phyloP scores from a whole-genome alignment of 2,888 invertebrate genomes.

The Drosophila falleni region DNA sequence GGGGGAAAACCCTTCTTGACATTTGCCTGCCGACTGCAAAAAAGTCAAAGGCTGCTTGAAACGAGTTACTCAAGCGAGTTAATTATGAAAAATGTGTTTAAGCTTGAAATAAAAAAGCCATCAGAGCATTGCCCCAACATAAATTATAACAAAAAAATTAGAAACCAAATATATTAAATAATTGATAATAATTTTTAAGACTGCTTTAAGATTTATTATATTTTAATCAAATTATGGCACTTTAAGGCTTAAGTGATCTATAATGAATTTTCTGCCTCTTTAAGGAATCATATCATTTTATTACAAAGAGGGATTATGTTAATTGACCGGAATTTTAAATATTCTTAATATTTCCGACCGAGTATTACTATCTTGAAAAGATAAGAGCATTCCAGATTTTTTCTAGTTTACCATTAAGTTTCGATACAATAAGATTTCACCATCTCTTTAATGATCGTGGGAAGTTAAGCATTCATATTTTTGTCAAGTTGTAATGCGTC shows the following conservation, averaged over 20 bases:
- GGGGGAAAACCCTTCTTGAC: slow-evolving; percentile 37
- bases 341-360: no score
- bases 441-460: background rate
- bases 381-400: no score
- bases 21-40: slow-evolving; percentile 54
- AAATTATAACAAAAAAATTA: background rate
- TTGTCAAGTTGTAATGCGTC: background rate
- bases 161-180: background rate
- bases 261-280: no score
- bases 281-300: no score
- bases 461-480: background rate
- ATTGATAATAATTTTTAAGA: background rate
- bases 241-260: no score
- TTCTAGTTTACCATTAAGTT: no score
- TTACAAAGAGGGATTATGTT: no score
- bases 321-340: no score
- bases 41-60: slow-evolving; percentile 55
- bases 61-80: slow-evolving; percentile 52
- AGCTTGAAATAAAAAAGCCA: slow-evolving; percentile 6
- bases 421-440: no score
- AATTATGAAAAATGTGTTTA: slow-evolving; percentile 42
- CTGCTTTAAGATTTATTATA: no score
- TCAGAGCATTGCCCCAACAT: slow-evolving; percentile 17
- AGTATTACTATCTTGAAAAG: no score
- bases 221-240: no score